These are phyloP conservation scores for Ammodytes marinus DNA, from an alignment of 2,113 vertebrate genomes.

Conservation along the genomic window DNA sequence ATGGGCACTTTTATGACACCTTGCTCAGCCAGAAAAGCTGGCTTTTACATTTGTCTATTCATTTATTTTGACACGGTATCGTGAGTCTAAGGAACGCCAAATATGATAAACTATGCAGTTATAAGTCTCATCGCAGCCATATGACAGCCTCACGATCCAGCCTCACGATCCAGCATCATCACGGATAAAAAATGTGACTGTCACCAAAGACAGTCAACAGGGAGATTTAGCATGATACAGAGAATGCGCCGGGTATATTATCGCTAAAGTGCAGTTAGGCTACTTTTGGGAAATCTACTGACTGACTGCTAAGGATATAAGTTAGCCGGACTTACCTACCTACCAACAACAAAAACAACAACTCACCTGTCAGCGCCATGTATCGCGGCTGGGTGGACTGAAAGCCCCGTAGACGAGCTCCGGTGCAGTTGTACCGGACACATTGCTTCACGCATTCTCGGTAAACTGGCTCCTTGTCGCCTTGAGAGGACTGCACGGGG, in stretches of 20 bases:
- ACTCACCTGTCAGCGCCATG: slow-evolving; percentile 90
- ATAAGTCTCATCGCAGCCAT: not conserved
- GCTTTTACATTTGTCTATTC: not conserved
- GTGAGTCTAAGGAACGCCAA: not conserved
- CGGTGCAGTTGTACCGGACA: slow-evolving; percentile 93
- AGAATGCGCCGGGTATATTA: not conserved
- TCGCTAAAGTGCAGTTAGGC: rapidly evolving
- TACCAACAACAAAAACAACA: not conserved
- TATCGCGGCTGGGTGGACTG: slow-evolving; percentile 93
- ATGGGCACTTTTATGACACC: not conserved
- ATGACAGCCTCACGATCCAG: too few relatives aligned
- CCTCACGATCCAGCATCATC: too few relatives aligned
- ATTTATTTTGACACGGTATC: not conserved
- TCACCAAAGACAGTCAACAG: not conserved
- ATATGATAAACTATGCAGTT: not conserved
- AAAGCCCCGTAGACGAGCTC: slow-evolving; percentile 89
- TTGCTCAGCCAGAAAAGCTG: slow-evolving; percentile 58
- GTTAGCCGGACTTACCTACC: slow-evolving; percentile 50
- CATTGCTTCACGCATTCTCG: slow-evolving; percentile 92
- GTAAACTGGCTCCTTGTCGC: slow-evolving; percentile 96
- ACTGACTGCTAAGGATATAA: slow-evolving; percentile 30
- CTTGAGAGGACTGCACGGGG: slow-evolving; percentile 86
- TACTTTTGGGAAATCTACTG: not conserved
- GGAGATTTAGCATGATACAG: not conserved
- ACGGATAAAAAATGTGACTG: not conserved